Conservation (phyloP, 2,113 vertebrate genomes). For the Chaenogobius annularis region DNA sequence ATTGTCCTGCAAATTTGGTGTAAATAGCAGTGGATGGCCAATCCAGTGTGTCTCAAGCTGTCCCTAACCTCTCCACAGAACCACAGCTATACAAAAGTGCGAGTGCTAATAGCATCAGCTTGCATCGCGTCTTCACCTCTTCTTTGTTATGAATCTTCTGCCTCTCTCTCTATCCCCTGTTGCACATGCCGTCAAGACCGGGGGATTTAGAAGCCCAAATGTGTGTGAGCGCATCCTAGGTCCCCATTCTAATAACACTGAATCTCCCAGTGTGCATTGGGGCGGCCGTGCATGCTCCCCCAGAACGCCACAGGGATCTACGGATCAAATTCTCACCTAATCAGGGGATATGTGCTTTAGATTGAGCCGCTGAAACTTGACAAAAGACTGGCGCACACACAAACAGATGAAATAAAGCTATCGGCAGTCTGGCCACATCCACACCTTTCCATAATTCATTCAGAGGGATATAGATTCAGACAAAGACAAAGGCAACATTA, state of each 20-base stretch:
- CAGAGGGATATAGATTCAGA: slow-evolving; percentile 58
- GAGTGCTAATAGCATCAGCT: background rate
- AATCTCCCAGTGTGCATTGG: slow-evolving; percentile 73
- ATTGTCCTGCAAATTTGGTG: background rate
- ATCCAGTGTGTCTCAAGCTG: background rate
- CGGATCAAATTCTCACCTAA: slow-evolving; percentile 59
- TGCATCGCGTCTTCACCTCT: slow-evolving; percentile 23
- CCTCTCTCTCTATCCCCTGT: slow-evolving; percentile 37
- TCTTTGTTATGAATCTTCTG: slow-evolving; percentile 42
- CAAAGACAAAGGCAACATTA: slow-evolving; percentile 61
- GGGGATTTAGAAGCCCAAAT: slow-evolving; percentile 56
- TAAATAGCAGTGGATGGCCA: background rate
- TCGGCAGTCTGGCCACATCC: slow-evolving; percentile 63
- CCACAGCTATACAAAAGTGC: background rate
- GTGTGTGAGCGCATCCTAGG: slow-evolving; percentile 51
- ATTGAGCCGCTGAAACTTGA: slow-evolving; percentile 27
- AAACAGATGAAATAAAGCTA: slow-evolving; percentile 31
- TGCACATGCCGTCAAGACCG: slow-evolving; percentile 45
- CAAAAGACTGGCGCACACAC: slow-evolving; percentile 38
- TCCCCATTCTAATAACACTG: slow-evolving; percentile 80
- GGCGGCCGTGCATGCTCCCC: slow-evolving; percentile 71
- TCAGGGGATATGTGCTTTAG: slow-evolving; percentile 10
- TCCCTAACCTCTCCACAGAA: background rate
- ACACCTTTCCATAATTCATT: slow-evolving; percentile 71
- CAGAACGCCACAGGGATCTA: slow-evolving; percentile 65